Base-by-base conservation (phyloP, 2,797 vertebrate species). In the Amniataba percoides region DNA sequence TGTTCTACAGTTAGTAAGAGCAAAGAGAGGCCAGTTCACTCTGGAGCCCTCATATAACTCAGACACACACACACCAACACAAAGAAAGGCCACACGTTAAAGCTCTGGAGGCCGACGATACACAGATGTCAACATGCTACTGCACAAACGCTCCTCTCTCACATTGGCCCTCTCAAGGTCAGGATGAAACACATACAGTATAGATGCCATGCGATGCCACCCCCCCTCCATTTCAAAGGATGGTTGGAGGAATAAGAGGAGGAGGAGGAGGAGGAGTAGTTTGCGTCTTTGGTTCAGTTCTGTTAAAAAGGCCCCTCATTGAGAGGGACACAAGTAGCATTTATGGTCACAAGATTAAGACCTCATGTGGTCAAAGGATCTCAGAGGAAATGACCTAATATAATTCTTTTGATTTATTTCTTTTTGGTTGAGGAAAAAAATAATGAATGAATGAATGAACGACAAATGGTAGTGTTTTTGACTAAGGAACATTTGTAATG, bases 101-200 rank as follows among this genome's bases (percentile, higher is more conserved):
- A 78, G 48, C 23, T 34, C 58, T n/a, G 48, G n/a, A 18, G 36
- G 62, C 43, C 14, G 14, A 25, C 12, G 11, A 59, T 73, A 68
- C 72, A 65, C 77, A 75, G 63, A 86, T 74, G 79, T 74, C 65
- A 67, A 77, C 53, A 73, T 45, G 52, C 57, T 63, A 66, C 66
- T 51, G 45, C 49, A 63, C 61, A 71, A 74, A 79, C 10, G n/a
- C 25, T 69, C 42, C 40, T 49, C 78, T 84, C 77, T 75, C 77
- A 77, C 48, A 73, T 15, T 70, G 80, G 74, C 59, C 59, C 60
- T 74, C 52, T 85, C 83, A 88, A 90, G 87, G 87, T 88, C 87
- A 87, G 27, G 77, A 56, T 74, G 43, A 78, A 87, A 81, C 46
- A 73, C 64, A 72, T 49, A 60, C 67, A 65, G 58, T 53, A 59